phyloP scores from a whole-genome alignment of 2,113 vertebrate genomes.

The Scatophagus argus region DNA sequence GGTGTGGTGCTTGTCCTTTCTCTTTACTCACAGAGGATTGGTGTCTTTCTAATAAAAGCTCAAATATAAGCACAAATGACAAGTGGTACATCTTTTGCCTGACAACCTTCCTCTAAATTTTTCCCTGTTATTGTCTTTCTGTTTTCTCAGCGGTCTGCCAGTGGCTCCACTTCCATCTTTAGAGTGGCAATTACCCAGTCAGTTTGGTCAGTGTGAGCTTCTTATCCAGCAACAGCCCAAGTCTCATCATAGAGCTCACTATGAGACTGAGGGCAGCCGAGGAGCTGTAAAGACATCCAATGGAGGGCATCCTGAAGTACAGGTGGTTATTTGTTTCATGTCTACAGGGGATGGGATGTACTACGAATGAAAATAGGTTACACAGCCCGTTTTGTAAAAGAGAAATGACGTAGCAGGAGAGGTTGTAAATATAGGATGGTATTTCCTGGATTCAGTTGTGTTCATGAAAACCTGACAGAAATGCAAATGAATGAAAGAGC shows the following conservation, averaged over 20 bases:
- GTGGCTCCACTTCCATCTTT: constrained; percentile 88
- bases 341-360: not conserved
- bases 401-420: not conserved
- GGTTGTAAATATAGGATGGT: constrained; percentile 26
- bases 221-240: constrained; percentile 93
- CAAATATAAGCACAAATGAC: not conserved
- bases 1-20: constrained; percentile 63
- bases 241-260: constrained; percentile 96
- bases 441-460: constrained; percentile 55
- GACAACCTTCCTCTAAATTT: too few species aligned
- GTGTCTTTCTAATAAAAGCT: not conserved
- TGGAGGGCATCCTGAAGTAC: constrained; percentile 93
- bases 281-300: constrained; percentile 93
- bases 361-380: not conserved
- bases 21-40: too few species aligned
- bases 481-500: constrained; percentile 61
- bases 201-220: constrained; percentile 88
- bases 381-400: not conserved
- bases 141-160: constrained; percentile 77
- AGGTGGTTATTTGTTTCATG: constrained; percentile 83
- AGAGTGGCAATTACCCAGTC: constrained; percentile 90
- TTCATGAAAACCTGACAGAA: constrained; percentile 33
- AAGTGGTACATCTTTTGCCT: not conserved
- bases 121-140: not conserved
- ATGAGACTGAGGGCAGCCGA: constrained; percentile 97